Evolutionary conservation across 1,140 invertebrate species (phyloP).

Genomic region (Apocrypta bakeri): DNA sequence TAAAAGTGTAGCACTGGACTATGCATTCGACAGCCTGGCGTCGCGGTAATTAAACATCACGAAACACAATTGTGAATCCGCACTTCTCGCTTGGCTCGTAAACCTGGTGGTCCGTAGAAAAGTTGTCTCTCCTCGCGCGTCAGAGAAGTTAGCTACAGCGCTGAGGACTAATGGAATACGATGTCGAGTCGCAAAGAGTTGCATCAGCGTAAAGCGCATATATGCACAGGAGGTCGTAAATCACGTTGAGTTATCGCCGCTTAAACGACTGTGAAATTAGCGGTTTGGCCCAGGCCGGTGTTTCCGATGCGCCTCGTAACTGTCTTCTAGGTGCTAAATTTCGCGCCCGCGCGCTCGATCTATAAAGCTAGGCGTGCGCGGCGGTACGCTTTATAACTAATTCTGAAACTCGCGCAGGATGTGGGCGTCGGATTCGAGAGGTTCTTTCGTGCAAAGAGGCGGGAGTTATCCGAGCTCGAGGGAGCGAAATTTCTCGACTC

Average conservation of each 20-base stretch:
- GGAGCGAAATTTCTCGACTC: too few species aligned
- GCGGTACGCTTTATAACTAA: background rate
- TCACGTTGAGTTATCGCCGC: conserved; percentile 71
- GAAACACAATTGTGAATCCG: background rate
- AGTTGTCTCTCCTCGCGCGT: background rate
- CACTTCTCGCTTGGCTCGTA: background rate
- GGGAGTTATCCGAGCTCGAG: too few species aligned
- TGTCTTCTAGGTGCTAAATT: conserved; percentile 74
- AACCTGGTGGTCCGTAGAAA: background rate
- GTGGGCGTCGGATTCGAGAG: background rate
- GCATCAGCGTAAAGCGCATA: conserved; percentile 47
- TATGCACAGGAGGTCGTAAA: conserved; percentile 62
- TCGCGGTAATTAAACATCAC: background rate
- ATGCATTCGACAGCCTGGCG: background rate
- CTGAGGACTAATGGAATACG: conserved; percentile 70
- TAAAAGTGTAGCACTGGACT: too few species aligned
- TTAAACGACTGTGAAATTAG: conserved; percentile 76
- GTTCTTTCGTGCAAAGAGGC: background rate
- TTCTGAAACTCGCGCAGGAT: background rate
- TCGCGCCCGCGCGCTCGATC: background rate
- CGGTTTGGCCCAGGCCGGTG: conserved; percentile 63
- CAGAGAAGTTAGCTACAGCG: background rate
- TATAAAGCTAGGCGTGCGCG: background rate
- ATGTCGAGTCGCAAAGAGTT: conserved; percentile 62
- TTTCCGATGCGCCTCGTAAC: conserved; percentile 69